Conservation (phyloP, 2,888 invertebrate species). For the Nemoura dubitans region DNA sequence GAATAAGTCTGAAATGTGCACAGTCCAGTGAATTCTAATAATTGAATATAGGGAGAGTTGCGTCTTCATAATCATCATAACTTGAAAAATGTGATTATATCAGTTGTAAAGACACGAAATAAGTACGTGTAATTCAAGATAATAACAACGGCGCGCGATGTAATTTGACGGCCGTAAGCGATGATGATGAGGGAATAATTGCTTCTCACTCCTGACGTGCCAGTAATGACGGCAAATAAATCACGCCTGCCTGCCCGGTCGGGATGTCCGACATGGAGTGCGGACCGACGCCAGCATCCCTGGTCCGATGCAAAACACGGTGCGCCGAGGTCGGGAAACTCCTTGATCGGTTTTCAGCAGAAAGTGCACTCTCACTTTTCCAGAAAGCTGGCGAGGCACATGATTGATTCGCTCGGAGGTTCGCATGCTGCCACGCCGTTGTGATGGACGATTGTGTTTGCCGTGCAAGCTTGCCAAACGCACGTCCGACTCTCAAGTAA, state of each 20-base stretch:
- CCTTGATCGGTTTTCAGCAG: no score
- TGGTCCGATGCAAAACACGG: no score
- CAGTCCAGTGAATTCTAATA: background rate
- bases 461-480: no score
- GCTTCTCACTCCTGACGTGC: conserved; percentile 12
- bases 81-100: background rate
- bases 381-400: no score
- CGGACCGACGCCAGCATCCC: background rate
- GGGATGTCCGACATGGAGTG: no score
- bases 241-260: background rate
- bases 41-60: background rate
- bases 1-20: background rate
- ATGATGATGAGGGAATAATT: conserved; percentile 12
- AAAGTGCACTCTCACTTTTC: no score
- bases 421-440: no score
- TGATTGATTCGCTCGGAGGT: no score
- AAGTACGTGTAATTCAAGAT: background rate
- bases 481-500: no score
- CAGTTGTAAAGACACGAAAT: background rate
- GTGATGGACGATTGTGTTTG: no score
- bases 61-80: conserved; percentile 7
- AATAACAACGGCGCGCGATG: background rate
- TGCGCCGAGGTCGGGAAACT: no score
- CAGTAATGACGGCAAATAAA: background rate
- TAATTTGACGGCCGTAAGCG: conserved; percentile 12